Conservation (phyloP, 1,140 invertebrate species). For the Zaprionus inermis region DNA sequence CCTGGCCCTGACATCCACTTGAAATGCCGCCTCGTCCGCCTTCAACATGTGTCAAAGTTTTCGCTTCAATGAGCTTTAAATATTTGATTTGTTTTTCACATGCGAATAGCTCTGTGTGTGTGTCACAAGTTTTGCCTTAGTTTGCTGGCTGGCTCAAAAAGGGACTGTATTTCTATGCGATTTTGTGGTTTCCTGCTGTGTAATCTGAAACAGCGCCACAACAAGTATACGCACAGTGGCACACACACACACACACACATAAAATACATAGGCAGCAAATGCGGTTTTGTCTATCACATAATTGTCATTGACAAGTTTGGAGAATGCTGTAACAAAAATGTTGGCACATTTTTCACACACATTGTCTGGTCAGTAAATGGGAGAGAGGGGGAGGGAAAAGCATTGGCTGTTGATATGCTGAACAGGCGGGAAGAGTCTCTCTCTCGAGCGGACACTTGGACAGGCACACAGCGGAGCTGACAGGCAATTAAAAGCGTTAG, state of each 20-base stretch:
- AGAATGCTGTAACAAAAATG: constrained; percentile 51
- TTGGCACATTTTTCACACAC: constrained; percentile 47
- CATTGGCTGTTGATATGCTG: constrained; percentile 42
- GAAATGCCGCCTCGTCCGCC: constrained; percentile 34
- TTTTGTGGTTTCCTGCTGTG: constrained; percentile 63
- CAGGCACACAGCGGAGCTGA: constrained; percentile 45
- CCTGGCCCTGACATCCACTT: constrained; percentile 50
- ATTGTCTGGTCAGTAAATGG: constrained; percentile 12
- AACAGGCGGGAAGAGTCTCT: constrained; percentile 15
- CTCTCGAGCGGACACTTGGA: constrained; percentile 3
- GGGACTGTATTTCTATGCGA: constrained; percentile 41
- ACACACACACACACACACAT: background rate
- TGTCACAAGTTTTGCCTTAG: constrained; percentile 47
- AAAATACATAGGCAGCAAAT: background rate
- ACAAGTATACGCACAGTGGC: constrained; percentile 38
- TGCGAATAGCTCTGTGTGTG: constrained; percentile 13
- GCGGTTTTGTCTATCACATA: constrained; percentile 51
- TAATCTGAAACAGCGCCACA: constrained; percentile 49
- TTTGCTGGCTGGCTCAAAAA: constrained; percentile 14
- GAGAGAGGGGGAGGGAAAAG: background rate
- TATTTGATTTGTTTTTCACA: constrained; percentile 77
- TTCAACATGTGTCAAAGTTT: constrained; percentile 77
- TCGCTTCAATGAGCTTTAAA: constrained; percentile 79
- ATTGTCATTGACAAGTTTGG: constrained; percentile 57
- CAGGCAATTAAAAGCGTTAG: constrained; percentile 75